These are phyloP conservation scores for Antennarius striatus DNA, from an alignment of 2,113 vertebrate genomes.

Conservation along the genomic window DNA sequence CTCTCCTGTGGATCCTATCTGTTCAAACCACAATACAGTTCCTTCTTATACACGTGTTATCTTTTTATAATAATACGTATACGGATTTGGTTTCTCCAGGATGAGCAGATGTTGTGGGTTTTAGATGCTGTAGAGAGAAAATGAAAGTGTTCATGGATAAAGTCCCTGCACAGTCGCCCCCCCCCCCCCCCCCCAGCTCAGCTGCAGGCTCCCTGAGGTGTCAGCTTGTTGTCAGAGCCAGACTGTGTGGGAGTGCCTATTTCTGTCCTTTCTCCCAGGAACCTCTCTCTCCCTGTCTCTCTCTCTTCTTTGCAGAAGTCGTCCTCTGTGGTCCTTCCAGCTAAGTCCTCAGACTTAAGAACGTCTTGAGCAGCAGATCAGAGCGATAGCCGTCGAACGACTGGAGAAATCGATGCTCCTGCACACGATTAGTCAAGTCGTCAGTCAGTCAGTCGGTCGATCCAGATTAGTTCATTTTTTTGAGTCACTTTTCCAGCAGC, in stretches of 20 bases:
- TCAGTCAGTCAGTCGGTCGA: no score
- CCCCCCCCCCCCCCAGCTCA: conserved; percentile 75
- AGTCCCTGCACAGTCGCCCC: conserved; percentile 64
- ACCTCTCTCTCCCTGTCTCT: background rate
- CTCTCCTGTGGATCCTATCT: background rate
- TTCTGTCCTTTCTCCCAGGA: conserved; percentile 66
- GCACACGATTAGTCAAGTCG: background rate
- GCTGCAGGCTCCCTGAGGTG: conserved; percentile 73
- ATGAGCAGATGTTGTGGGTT: conserved; percentile 58
- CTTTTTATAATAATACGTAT: background rate
- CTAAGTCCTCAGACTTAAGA: conserved; percentile 17
- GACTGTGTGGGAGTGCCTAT: conserved; percentile 78
- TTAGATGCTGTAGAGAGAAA: conserved; percentile 38
- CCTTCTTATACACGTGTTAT: background rate
- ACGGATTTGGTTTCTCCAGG: conserved; percentile 12
- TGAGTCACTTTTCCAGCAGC: background rate
- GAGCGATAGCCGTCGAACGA: conserved; percentile 10
- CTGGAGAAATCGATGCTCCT: conserved; percentile 7
- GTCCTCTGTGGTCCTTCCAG: conserved; percentile 21
- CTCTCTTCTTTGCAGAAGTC: conserved; percentile 20
- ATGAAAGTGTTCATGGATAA: conserved; percentile 38
- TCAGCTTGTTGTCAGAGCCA: conserved; percentile 73
- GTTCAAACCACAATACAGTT: background rate
- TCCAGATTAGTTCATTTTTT: background rate
- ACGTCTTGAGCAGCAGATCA: conserved; percentile 12